Conservation (phyloP, 53 echinoderm and acorn worm genomes). For the Paracentrotus lividus region DNA sequence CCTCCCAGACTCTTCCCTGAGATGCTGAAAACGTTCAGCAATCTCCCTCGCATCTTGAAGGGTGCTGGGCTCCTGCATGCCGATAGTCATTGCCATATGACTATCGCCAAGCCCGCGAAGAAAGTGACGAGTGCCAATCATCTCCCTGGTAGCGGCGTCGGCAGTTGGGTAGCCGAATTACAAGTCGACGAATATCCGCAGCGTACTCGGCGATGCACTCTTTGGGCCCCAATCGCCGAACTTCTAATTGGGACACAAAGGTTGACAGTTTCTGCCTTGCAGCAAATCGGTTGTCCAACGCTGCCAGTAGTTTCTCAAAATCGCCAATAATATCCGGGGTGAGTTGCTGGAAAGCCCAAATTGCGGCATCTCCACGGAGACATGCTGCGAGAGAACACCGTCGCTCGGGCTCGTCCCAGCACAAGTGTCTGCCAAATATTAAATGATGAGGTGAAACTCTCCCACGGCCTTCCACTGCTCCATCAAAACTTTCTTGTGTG, state of each 20-base stretch:
- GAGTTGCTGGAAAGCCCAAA: slow-evolving; percentile 54
- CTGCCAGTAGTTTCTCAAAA: neutral
- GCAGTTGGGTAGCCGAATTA: slow-evolving; percentile 59
- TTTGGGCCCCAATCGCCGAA: neutral
- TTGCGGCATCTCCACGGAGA: slow-evolving; percentile 68
- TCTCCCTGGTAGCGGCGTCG: slow-evolving; percentile 61
- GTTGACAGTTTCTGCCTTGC: slow-evolving; percentile 11
- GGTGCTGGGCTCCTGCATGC: slow-evolving; percentile 61
- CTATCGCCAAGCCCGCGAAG: slow-evolving; percentile 62
- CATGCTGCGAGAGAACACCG: slow-evolving; percentile 55
- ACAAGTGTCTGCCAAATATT: slow-evolving; percentile 50
- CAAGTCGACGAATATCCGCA: slow-evolving; percentile 57
- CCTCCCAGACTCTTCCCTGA: slow-evolving; percentile 29
- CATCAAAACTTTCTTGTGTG: slow-evolving; percentile 40
- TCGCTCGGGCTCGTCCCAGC: slow-evolving; percentile 62
- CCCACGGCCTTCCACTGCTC: neutral
- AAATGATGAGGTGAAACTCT: slow-evolving; percentile 52
- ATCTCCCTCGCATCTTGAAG: slow-evolving; percentile 62
- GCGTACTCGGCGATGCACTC: slow-evolving; percentile 60
- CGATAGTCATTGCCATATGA: slow-evolving; percentile 64
- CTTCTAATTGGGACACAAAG: neutral
- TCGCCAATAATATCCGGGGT: neutral
- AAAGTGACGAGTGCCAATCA: slow-evolving; percentile 60
- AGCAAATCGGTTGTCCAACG: neutral
- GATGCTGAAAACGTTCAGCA: slow-evolving; percentile 54